Conservation (phyloP, 2,888 invertebrate species). For the Brenthis hecate region DNA sequence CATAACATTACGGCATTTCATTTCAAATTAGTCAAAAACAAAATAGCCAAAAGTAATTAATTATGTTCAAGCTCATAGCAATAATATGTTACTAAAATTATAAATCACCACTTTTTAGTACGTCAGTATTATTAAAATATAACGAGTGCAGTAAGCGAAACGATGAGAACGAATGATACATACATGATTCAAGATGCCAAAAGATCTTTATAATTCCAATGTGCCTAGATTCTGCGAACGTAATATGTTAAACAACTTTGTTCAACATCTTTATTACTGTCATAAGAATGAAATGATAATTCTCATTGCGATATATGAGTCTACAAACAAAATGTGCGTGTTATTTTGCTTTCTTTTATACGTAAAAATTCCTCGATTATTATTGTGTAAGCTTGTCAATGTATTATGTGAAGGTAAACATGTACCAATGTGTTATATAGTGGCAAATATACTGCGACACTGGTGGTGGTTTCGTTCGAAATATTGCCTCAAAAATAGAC, state of each 20-base stretch:
- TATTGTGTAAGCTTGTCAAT: slow-evolving; percentile 15
- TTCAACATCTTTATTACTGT: slow-evolving; percentile 15
- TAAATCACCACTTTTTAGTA: background rate
- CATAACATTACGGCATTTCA: too few relatives aligned
- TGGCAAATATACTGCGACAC: slow-evolving; percentile 32
- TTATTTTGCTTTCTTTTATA: slow-evolving; percentile 4
- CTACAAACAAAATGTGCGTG: slow-evolving; percentile 4
- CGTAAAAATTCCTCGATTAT: slow-evolving; percentile 4
- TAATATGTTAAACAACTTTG: slow-evolving; percentile 10
- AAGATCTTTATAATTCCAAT: background rate
- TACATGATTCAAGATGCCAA: background rate
- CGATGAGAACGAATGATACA: background rate
- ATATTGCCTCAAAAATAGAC: slow-evolving; percentile 58
- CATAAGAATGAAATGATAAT: slow-evolving; percentile 8
- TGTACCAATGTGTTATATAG: slow-evolving; percentile 19
- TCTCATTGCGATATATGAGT: background rate
- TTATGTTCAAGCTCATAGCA: too few relatives aligned
- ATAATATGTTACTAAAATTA: too few relatives aligned
- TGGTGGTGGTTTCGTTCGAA: slow-evolving; percentile 37
- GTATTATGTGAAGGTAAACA: slow-evolving; percentile 10
- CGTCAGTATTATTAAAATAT: background rate
- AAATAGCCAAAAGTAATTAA: too few relatives aligned
- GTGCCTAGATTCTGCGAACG: background rate
- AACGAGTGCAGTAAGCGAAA: background rate
- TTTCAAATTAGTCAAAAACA: too few relatives aligned